Evolutionary conservation across 1,140 invertebrate species (phyloP), one percentile per base, ranked within the genome.

Genomic region (Brachionus manjavacas): DNA sequence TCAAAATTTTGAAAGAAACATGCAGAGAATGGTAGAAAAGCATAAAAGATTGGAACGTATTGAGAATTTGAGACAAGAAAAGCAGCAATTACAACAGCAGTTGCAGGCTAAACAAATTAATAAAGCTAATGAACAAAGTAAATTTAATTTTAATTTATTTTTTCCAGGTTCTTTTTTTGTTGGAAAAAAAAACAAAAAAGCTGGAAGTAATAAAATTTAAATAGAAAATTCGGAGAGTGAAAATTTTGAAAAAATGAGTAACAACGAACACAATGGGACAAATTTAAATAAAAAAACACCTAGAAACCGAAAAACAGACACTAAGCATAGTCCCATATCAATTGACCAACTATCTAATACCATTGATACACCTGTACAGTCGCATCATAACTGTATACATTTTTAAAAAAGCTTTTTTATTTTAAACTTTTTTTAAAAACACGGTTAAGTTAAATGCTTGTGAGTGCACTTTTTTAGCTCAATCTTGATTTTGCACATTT

Each of bases 21-120:
- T 46, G 81, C 60, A 83, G 20, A 55, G 81, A 41, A 16, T 68
- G 16, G 14, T 70, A 12, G 81, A 68, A 43, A 46, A 72, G 43
- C 60, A 83, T 2, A 83, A 83, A 55, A 35, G 81, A 46, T 25
- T 83, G 43, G 81, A 83, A 68, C 60, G 79, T 0, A 49, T 76
- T 31, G 72, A 46, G 20, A 76, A 76, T 49, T 28, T 49, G 9
- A 16, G 43, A 49, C 41, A 25, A 23, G 72, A 76, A 35, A 76
- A 49, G 6, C 72, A 76, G 46, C 72, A 76, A 76, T 76, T 76
- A 49, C 72, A 76, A 25, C 72, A 76, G 25, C 43, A 49, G 46
- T 49, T 49, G 72, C 72, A 76, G 46, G 43, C 72, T 76, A 76
- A 76, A 76, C 72, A 76, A 49, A 76, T 49, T 49, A 23, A 49